Conservation (phyloP, 2,113 vertebrate genomes). For the Sigmodon hispidus region DNA sequence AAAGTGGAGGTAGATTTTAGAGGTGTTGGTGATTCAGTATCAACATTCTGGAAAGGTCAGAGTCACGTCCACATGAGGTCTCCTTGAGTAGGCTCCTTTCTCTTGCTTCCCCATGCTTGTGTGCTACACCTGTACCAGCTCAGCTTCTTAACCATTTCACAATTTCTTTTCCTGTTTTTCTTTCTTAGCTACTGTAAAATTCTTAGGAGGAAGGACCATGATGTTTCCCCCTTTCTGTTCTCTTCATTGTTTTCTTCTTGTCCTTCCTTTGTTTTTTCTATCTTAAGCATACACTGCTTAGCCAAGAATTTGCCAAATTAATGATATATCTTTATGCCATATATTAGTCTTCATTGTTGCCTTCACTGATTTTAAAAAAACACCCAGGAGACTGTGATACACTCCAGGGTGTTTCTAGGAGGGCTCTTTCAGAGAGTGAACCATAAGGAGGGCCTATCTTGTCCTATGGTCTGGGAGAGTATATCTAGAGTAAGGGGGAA, state of each 20-base stretch:
- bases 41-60: neutral
- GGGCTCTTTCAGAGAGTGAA: neutral
- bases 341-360: neutral
- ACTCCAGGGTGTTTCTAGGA: neutral
- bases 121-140: accelerated
- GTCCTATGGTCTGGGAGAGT: accelerated
- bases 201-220: neutral
- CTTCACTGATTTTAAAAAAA: neutral
- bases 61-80: neutral
- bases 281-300: neutral
- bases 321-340: neutral
- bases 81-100: neutral
- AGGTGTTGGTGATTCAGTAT: neutral
- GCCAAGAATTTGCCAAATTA: neutral
- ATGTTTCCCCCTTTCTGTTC: neutral
- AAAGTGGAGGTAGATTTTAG: neutral
- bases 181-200: neutral
- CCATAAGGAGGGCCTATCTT: neutral
- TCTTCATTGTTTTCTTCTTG: neutral
- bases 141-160: neutral
- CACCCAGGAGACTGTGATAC: neutral
- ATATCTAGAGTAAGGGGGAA: neutral
- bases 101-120: neutral
- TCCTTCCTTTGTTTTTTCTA: neutral
- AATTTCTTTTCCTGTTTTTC: neutral